Base-by-base conservation (phyloP, 2,797 vertebrate species). In the Labeo calbasu region DNA sequence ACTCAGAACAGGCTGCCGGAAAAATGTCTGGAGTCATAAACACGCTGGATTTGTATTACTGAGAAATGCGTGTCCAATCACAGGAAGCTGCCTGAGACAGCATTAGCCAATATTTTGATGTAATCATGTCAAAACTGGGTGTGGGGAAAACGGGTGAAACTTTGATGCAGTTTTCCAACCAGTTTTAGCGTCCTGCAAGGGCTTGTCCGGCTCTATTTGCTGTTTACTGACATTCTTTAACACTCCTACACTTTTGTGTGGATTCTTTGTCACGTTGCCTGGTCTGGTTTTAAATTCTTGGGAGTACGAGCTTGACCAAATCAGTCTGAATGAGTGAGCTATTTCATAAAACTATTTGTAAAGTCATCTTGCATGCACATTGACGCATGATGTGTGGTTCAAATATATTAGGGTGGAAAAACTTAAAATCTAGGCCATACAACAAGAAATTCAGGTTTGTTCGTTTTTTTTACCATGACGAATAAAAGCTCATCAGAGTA, bases 221-320 rank as follows among this genome's bases (percentile, higher is more conserved):
- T 46, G 83, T 84, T 65, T 59, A 82, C 78, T 19, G 55, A 70
- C 79, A 69, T 50, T 32, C 51, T 59, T 66, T 77, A 69, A 14
- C 6, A 46, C 46, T 9, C 82, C 55, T 66, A 71, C 66, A 4
- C n/a, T 40, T 4, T 43, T 15, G 25, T 50, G 76, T 17, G 43
- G 23, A 23, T 43, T 19, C 32, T 51, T 36, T 25, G 55, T 68
- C 36, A 32, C 8, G 19, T 59, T 14, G 50, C 12, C 11, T 25
- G 72, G 66, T 53, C n/a, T 25, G 73, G 12, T 70, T 76, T 68
- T 53, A 48, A 25, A 68, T 75, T 85, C 71, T 77, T 66, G 12
- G 12, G 43, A 63, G 53, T 50, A 5, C 1, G 19, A 43, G 78
- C 28, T 21, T 48, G 9, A 50, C 51, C 15, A 53, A 75, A 51